Base-by-base conservation (phyloP, 2,113 vertebrate genomes). In the Gnathonemus longibarbis region DNA sequence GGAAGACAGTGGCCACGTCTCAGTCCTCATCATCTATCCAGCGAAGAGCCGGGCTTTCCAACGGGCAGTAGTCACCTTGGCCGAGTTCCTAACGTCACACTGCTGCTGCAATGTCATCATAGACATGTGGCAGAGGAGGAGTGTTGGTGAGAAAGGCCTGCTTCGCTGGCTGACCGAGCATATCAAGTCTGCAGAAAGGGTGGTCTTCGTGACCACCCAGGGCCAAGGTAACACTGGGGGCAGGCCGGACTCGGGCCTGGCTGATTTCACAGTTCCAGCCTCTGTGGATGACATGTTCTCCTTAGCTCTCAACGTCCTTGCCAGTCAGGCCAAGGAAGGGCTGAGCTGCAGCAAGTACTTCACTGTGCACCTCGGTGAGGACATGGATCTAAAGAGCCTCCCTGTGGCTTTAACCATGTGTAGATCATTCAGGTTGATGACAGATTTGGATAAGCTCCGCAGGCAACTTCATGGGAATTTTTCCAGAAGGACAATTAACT, bases 91-190 rank as follows among this genome's bases (percentile, higher is more conserved):
- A 91, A 95, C 95, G 74, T 90, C 91, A 39, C 91, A 94, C 0
- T 96, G 94, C 2, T 90, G 93, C 90, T 95, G 95, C 88, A 93
- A 91, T 0, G 95, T 97, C 13, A 93, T 94, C 19, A 92, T 97
- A 3, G 97, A 97, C 89, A 91, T 95, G 50, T 97, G 96, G 97
- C 96, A 97, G 91, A 96, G 93, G 92, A 93, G 90, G 87, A 96
- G 88, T 70, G 94, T 97, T 11, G 97, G 96, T 0, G 94, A 96
- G 89, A 92, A 95, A 88, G 96, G 97, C 2, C 95, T 94, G 0
- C 93, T 97, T 89, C 95, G 96, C 77, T 97, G 97, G 97, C 93
- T 98, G 17, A 93, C 94, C 42, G 91, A 94, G 45, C 94, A 96
- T 91, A 95, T 90, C 86, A 90, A 93, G 52, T 90, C 53, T n/a